Conservation (phyloP, 2,113 vertebrate genomes). For the Rynchops niger region DNA sequence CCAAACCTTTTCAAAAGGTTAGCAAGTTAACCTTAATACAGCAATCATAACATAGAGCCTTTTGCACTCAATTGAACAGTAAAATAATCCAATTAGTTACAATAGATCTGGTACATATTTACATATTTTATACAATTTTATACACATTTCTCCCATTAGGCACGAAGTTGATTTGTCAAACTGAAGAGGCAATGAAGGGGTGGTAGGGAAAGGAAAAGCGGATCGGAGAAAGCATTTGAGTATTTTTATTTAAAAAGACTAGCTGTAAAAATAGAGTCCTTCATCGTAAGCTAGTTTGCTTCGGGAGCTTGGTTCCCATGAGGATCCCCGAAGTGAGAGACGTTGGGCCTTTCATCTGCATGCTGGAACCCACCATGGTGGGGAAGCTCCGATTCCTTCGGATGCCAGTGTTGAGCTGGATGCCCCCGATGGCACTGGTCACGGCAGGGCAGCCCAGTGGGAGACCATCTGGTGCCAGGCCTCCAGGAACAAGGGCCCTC, state of each 20-base stretch:
- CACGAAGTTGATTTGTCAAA: conserved; percentile 82
- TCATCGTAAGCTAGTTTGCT: conserved; percentile 80
- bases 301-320: conserved; percentile 80
- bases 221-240: not conserved
- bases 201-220: not conserved
- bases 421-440: conserved; percentile 79
- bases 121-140: conserved; percentile 70
- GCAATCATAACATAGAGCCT: conserved; percentile 1
- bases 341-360: conserved; percentile 93
- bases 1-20: conserved; percentile 10
- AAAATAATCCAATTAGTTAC: conserved; percentile 59
- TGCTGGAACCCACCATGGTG: conserved; percentile 94
- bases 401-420: conserved; percentile 86
- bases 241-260: conserved; percentile 45
- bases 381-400: conserved; percentile 94
- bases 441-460: conserved; percentile 70
- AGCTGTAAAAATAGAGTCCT: conserved; percentile 55
- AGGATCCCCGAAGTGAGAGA: conserved; percentile 84
- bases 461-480: conserved; percentile 70
- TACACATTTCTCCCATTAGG: conserved; percentile 74
- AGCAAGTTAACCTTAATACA: conserved; percentile 28
- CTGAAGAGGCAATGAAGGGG: conserved; percentile 58
- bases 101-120: conserved; percentile 67
- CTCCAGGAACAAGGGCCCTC: conserved; percentile 79
- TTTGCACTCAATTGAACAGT: not conserved